A percentile compares a stretch with the other conserved stretches of the same genome.
Conservation (phyloP, 2,113 vertebrate genomes). For the Syngnathus floridae region DNA sequence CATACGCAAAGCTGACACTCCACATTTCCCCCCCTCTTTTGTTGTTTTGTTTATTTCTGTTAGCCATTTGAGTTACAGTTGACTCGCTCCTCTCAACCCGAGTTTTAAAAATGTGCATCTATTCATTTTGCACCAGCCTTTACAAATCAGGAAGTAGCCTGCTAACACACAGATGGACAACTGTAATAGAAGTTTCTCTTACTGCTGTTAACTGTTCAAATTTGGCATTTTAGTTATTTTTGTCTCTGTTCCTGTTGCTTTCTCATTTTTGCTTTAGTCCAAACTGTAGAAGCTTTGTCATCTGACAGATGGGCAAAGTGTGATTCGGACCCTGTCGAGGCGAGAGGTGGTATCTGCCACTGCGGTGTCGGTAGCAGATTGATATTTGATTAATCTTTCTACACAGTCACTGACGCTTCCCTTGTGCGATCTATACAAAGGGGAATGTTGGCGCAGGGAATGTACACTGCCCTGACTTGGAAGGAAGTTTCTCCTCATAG, state of each 20-base stretch:
- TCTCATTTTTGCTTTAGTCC: constrained; percentile 36
- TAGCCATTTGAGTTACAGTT: neutral
- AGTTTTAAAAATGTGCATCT: neutral
- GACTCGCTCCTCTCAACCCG: neutral
- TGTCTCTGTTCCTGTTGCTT: neutral
- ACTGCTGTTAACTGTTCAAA: neutral
- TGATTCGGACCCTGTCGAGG: constrained; percentile 40
- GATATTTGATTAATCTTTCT: constrained; percentile 46
- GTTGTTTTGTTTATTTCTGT: neutral
- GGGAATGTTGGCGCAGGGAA: constrained; percentile 18
- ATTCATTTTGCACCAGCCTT: neutral
- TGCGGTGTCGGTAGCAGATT: constrained; percentile 40
- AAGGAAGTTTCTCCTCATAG: constrained; percentile 21
- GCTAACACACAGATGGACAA: neutral
- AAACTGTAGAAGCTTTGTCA: neutral
- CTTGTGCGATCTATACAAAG: constrained; percentile 12
- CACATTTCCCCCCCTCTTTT: neutral
- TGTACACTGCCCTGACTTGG: constrained; percentile 13
- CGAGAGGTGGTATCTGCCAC: constrained; percentile 26
- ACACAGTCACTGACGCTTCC: constrained; percentile 30
- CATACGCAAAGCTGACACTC: neutral
- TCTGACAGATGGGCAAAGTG: constrained; percentile 27
- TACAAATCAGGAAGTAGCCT: neutral
- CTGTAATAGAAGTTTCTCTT: neutral
- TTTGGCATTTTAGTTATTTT: neutral